These are phyloP conservation scores for Umimayanthus kanabou DNA, from an alignment of 92 coral and sea anemone genomes.

Conservation along the genomic window DNA sequence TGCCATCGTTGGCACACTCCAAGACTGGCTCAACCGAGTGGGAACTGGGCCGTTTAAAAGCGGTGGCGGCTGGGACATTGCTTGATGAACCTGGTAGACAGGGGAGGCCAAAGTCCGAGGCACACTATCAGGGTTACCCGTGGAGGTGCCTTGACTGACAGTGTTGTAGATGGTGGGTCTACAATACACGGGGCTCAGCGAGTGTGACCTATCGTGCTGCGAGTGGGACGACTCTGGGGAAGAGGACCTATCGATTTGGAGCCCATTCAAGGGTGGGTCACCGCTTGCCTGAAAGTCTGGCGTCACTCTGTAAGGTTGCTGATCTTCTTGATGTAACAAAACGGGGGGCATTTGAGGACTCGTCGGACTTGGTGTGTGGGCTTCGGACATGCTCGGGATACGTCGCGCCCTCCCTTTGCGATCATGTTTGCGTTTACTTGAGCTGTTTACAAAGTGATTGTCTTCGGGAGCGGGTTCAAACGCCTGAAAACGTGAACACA, in stretches of 20 bases:
- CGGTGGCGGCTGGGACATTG: constrained; percentile 35
- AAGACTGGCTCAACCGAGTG: constrained; percentile 15
- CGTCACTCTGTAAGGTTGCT: constrained; percentile 37
- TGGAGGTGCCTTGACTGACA: constrained; percentile 25
- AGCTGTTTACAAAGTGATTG: constrained; percentile 20
- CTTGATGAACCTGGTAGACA: constrained; percentile 31
- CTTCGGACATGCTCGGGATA: constrained; percentile 74
- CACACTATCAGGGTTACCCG: constrained; percentile 18
- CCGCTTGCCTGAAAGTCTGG: constrained; percentile 45
- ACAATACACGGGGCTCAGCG: constrained; percentile 36
- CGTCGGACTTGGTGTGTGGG: constrained; percentile 59
- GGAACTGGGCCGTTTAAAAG: constrained; percentile 36
- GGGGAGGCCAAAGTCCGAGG: constrained; percentile 23
- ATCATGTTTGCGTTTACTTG: constrained; percentile 79
- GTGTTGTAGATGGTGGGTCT: constrained; percentile 23
- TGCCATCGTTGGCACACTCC: constrained; percentile 26
- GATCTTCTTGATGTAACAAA: constrained; percentile 27
- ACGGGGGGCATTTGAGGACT: constrained; percentile 67
- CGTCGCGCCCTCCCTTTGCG: constrained; percentile 94
- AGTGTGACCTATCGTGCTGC: constrained; percentile 15
- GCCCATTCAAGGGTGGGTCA: constrained; percentile 23
- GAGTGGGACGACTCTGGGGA: constrained; percentile 32
- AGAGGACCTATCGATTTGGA: constrained; percentile 10
- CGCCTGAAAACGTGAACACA: background rate
- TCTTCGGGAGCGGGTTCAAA: constrained; percentile 36